Percentiles rank a stretch among this genome's conserved stretches.
Conservation (phyloP, 2,113 vertebrate genomes). For the Stomatorhinus ivindoensis region DNA sequence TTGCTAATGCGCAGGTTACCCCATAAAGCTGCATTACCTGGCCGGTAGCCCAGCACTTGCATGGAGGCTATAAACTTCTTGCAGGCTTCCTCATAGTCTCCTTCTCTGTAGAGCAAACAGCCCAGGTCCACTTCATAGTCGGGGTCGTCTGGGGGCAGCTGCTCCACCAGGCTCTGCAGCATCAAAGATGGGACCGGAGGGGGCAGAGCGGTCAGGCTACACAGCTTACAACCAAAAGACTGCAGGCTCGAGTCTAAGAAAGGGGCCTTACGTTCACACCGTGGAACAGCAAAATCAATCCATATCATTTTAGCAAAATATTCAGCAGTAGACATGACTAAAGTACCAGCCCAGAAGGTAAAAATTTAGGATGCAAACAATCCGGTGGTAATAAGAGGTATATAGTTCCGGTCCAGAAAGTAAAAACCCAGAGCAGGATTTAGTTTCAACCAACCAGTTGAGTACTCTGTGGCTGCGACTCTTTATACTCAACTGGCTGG, state of each 20-base stretch:
- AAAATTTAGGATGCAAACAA: background rate
- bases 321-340: background rate
- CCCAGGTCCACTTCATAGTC: slow-evolving; percentile 79
- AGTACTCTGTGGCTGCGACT: background rate
- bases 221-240: background rate
- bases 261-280: background rate
- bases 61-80: slow-evolving; percentile 73
- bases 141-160: slow-evolving; percentile 68
- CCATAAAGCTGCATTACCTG: slow-evolving; percentile 47
- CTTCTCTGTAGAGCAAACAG: slow-evolving; percentile 84
- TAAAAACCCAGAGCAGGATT: background rate
- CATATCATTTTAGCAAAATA: background rate
- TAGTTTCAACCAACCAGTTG: background rate
- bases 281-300: background rate
- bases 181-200: background rate
- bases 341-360: background rate
- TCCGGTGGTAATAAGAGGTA: background rate
- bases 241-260: background rate
- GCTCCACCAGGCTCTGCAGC: slow-evolving; percentile 75
- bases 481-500: background rate
- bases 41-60: slow-evolving; percentile 78
- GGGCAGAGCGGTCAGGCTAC: background rate
- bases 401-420: background rate
- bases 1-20: no score
- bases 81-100: slow-evolving; percentile 80